These are phyloP conservation scores for Eulimnadia texana DNA, from an alignment of 1,140 invertebrate species.

Conservation along the genomic window DNA sequence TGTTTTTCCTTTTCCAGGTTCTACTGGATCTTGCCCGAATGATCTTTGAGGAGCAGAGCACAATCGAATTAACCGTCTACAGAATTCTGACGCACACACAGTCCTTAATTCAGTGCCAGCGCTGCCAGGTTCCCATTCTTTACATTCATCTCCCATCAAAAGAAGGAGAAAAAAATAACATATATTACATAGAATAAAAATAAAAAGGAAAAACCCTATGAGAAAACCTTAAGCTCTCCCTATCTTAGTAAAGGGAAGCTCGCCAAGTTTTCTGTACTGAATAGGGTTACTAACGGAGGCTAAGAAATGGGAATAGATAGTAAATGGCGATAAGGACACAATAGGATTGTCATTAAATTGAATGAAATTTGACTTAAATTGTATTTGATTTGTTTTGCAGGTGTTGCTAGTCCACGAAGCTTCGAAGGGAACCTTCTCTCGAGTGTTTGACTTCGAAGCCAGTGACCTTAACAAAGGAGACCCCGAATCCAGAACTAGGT, in stretches of 20 bases:
- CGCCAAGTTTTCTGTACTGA: not conserved
- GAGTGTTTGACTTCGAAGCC: constrained; percentile 81
- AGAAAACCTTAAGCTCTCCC: not conserved
- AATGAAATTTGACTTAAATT: constrained; percentile 4
- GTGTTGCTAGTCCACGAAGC: constrained; percentile 74
- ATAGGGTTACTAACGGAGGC: too few relatives aligned
- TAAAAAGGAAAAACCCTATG: too few relatives aligned
- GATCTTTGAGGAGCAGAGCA: constrained; percentile 94
- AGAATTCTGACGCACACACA: constrained; percentile 88
- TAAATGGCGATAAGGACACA: too few relatives aligned
- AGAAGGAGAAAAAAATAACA: too few relatives aligned
- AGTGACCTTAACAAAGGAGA: constrained; percentile 58
- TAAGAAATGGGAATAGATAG: too few relatives aligned
- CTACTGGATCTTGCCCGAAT: constrained; percentile 82
- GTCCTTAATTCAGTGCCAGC: constrained; percentile 81
- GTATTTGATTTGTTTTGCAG: constrained; percentile 31
- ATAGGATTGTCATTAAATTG: not conserved
- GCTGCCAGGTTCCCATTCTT: constrained; percentile 62
- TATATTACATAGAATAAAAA: too few relatives aligned
- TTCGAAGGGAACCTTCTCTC: constrained; percentile 73
- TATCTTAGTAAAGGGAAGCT: not conserved
- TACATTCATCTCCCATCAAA: not conserved
- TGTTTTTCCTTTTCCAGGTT: too few relatives aligned
- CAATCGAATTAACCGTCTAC: constrained; percentile 85
- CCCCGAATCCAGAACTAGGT: constrained; percentile 56